Base-by-base conservation (phyloP, 2,888 invertebrate genomes). In the Cremastobaeus sp. region DNA sequence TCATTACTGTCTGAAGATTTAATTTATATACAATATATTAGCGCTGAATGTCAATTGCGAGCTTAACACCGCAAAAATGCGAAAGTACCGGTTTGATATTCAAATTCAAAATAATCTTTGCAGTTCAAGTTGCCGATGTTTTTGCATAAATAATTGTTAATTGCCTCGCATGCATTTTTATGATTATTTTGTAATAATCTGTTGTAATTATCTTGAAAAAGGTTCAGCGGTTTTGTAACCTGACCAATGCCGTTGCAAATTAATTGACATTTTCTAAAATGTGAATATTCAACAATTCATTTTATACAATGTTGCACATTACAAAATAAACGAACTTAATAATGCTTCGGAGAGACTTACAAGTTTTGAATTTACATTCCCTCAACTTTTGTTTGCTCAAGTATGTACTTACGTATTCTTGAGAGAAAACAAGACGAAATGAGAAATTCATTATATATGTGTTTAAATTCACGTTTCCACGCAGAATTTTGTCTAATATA, bases 71-170 rank as follows among this genome's bases (percentile, higher is more conserved):
- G 72, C 54, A 66, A 72, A 66, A 72, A 47, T 43, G 41, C 66
- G 35, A 54, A 66, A 66, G 65, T 72, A 66, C 66, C 72, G 72
- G 60, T 72, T 72, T 66, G 59, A 65, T 72, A 72, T 72, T 72
- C 60, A 72, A 72, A 72, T 66, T 66, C 41, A 48, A 66, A 54
- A 48, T 28, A 41, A 72, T 66, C 45, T 65, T 54, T 65, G 54
- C 47, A 41, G 52, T 60, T 54, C 60, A 60, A 14, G 34, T 54
- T 65, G 54, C 48, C 35, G 66, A 72, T 54, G 55, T 43, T 18
- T 35, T 14, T 43, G 32, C 57, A 45, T 50, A 57, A 57, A 64
- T 60, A 47, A 54, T 55, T 8, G 1, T 39, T 39, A 45, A 43
- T 64, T 12, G 15, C 8, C 14, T n/a, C 6, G 9, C 52, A 59